These are phyloP conservation scores for Pitangus sulphuratus DNA, from an alignment of 2,797 vertebrate species.

Conservation along the genomic window DNA sequence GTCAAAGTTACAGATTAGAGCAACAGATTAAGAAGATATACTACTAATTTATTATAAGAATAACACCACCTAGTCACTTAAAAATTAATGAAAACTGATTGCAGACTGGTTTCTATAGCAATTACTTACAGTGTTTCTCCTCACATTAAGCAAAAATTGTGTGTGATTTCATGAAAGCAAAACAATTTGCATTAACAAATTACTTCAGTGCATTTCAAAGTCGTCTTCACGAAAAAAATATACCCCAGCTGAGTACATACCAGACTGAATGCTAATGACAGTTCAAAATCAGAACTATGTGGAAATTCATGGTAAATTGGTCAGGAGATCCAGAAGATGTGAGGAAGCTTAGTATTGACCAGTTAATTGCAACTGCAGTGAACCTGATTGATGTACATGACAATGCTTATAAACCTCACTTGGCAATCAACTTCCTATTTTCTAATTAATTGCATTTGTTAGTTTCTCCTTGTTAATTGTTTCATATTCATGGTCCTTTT, in stretches of 20 bases:
- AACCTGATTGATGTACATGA: slow-evolving; percentile 52
- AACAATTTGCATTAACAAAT: slow-evolving; percentile 63
- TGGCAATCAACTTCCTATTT: slow-evolving; percentile 37
- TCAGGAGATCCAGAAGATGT: slow-evolving; percentile 29
- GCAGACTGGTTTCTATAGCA: slow-evolving; percentile 4
- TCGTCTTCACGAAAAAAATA: slow-evolving; percentile 57
- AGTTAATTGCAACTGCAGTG: slow-evolving; percentile 46
- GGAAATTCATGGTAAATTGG: slow-evolving; percentile 39
- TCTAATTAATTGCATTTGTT: slow-evolving; percentile 31
- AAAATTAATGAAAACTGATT: slow-evolving; percentile 44
- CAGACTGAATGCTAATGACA: slow-evolving; percentile 23
- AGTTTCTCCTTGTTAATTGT: slow-evolving; percentile 10
- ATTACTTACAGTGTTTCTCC: slow-evolving; percentile 17
- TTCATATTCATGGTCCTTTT: slow-evolving; percentile 29
- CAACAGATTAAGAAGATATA: slow-evolving; percentile 26
- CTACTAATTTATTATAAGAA: slow-evolving; percentile 34
- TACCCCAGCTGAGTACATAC: slow-evolving; percentile 24
- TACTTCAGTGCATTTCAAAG: slow-evolving; percentile 54
- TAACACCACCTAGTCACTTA: background rate
- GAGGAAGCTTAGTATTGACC: slow-evolving; percentile 58
- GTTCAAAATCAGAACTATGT: background rate
- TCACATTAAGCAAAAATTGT: slow-evolving; percentile 52
- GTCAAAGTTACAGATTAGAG: background rate
- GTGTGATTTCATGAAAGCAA: slow-evolving; percentile 51
- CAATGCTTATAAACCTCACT: slow-evolving; percentile 39